Evolutionary conservation across 2,888 invertebrate genomes (phyloP).

Genomic region (Drosophila recens): DNA sequence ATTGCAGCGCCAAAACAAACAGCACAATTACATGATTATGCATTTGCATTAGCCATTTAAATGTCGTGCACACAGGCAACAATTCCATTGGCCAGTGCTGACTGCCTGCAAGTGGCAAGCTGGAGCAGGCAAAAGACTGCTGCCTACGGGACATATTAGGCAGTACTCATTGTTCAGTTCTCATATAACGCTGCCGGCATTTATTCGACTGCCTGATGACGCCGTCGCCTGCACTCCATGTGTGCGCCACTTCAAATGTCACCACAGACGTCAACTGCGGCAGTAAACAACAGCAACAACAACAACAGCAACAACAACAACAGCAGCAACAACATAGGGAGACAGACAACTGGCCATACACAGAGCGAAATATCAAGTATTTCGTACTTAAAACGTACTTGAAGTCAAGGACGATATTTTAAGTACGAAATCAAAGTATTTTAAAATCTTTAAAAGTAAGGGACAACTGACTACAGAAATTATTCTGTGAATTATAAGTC

Average conservation of each 20-base stretch:
- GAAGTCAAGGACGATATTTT: too few relatives aligned
- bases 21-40: slow-evolving; percentile 73
- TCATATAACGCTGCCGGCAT: slow-evolving; percentile 53
- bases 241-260: slow-evolving; percentile 73
- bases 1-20: slow-evolving; percentile 27
- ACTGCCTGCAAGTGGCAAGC: slow-evolving; percentile 24
- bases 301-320: slow-evolving; percentile 48
- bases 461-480: too few relatives aligned
- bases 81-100: slow-evolving; percentile 35
- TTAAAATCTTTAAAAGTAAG: too few relatives aligned
- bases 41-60: slow-evolving; percentile 64
- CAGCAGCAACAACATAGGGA: slow-evolving; percentile 36
- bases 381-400: too few relatives aligned
- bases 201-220: slow-evolving; percentile 60
- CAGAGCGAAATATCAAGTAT: too few relatives aligned
- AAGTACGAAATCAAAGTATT: too few relatives aligned
- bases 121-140: background rate
- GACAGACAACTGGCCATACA: slow-evolving; percentile 34
- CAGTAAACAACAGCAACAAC: slow-evolving; percentile 56
- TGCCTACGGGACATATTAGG: slow-evolving; percentile 1
- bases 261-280: slow-evolving; percentile 64
- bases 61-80: slow-evolving; percentile 48
- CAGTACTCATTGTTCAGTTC: slow-evolving; percentile 8
- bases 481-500: too few relatives aligned
- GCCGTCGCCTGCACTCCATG: slow-evolving; percentile 47